Evolutionary conservation across 2,888 invertebrate genomes (phyloP).

Genomic region (Lordiphosa fenestrarum): DNA sequence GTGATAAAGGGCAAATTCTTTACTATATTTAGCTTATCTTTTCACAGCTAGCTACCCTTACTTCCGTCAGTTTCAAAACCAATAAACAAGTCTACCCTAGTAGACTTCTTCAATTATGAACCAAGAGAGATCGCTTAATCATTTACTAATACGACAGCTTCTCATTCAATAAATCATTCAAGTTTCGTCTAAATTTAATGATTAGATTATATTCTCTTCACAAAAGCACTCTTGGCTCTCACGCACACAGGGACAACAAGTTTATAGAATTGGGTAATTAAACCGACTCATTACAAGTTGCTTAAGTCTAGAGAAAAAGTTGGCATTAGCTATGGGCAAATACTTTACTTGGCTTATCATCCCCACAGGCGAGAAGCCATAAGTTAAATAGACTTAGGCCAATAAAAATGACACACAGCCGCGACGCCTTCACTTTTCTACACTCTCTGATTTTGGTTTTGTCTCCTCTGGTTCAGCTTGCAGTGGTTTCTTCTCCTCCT

Average conservation of each 20-base stretch:
- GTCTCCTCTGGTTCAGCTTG: constrained; percentile 18
- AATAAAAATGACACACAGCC: constrained; percentile 42
- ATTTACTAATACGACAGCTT: neutral
- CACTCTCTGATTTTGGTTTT: constrained; percentile 25
- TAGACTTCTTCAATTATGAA: too few relatives aligned
- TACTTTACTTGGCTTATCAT: constrained; percentile 43
- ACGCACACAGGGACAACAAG: constrained; percentile 8
- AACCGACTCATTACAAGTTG: constrained; percentile 18
- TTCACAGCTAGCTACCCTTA: constrained; percentile 4
- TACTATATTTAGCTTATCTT: neutral
- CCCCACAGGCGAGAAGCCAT: constrained; percentile 29
- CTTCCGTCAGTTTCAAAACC: constrained; percentile 9
- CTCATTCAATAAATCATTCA: constrained; percentile 17
- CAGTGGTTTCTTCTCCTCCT: constrained; percentile 51
- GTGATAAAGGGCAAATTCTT: too few relatives aligned
- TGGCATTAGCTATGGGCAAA: constrained; percentile 23
- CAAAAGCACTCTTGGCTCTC: constrained; percentile 15
- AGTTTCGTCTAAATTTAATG: constrained; percentile 2
- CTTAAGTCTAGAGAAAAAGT: constrained; percentile 32
- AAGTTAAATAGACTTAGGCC: constrained; percentile 49
- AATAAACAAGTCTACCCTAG: neutral
- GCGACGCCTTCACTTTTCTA: constrained; percentile 27
- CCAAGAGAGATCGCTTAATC: neutral
- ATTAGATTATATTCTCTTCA: constrained; percentile 11
- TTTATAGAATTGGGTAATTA: constrained; percentile 5